These are phyloP conservation scores for Bursaphelenchus mucronatus DNA, from an alignment of 1,140 invertebrate genomes.

Conservation along the genomic window DNA sequence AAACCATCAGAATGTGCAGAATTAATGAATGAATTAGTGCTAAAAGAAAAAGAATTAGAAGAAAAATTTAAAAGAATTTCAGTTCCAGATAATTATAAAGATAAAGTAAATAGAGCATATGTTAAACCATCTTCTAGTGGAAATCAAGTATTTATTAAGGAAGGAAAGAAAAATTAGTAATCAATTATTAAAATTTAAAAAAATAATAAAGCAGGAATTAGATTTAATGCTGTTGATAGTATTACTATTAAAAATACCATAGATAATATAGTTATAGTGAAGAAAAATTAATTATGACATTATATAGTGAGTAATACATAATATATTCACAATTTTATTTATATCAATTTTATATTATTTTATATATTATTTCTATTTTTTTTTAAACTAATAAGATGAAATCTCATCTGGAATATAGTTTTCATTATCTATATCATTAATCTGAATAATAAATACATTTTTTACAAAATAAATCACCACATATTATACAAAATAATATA, in stretches of 20 bases:
- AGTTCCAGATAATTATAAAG: constrained; percentile 7
- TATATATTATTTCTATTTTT: background rate
- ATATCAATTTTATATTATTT: background rate
- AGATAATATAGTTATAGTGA: no score
- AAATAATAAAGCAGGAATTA: background rate
- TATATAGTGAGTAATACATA: background rate
- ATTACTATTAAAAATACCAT: background rate
- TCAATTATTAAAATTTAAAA: constrained; percentile 1
- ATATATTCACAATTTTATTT: constrained; percentile 1
- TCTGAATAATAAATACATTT: constrained; percentile 3
- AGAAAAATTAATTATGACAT: no score
- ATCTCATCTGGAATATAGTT: no score
- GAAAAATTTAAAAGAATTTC: constrained; percentile 7
- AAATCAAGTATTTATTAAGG: constrained; percentile 7
- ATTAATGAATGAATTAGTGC: constrained; percentile 5
- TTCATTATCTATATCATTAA: background rate
- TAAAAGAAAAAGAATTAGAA: constrained; percentile 7
- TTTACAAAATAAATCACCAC: background rate
- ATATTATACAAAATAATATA: background rate
- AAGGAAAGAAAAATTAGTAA: constrained; percentile 7
- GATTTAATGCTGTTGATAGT: background rate
- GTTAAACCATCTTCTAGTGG: constrained; percentile 4
- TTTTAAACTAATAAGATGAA: no score
- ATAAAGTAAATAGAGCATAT: constrained; percentile 7
- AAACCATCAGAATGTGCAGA: constrained; percentile 6